Conservation (phyloP, 1,140 invertebrate genomes). For the Venustaconcha ellipsiformis region DNA sequence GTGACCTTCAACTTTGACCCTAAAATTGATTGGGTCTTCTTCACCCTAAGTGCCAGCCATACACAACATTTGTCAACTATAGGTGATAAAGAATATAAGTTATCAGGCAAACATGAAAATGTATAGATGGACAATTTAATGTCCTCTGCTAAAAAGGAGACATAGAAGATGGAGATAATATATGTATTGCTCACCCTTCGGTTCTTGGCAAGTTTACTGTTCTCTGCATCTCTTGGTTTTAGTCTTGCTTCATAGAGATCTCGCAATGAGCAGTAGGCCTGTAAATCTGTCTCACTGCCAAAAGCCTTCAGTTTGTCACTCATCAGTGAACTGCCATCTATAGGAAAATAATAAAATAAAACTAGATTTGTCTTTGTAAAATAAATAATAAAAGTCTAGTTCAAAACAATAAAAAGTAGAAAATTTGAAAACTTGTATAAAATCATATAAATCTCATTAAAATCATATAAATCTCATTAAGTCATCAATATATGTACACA, state of each 20-base stretch:
- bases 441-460: background rate
- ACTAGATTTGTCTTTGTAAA: background rate
- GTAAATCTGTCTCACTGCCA: slow-evolving; percentile 39
- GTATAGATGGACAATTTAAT: no score
- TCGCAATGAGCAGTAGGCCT: slow-evolving; percentile 33
- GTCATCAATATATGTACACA: background rate
- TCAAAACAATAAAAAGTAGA: background rate
- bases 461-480: background rate
- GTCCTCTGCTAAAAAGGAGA: no score
- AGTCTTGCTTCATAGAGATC: slow-evolving; percentile 31
- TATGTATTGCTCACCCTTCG: slow-evolving; percentile 3
- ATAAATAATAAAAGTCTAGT: background rate
- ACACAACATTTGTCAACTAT: no score
- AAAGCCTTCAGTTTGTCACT: slow-evolving; percentile 44
- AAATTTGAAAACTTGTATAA: background rate
- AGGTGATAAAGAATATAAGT: no score
- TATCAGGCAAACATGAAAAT: no score
- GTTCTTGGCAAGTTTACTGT: slow-evolving; percentile 9
- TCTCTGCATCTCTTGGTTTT: slow-evolving; percentile 16
- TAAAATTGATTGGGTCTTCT: no score
- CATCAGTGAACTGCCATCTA: slow-evolving; percentile 49
- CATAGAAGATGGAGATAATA: no score
- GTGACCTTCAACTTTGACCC: no score
- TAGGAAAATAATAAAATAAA: slow-evolving; percentile 23
- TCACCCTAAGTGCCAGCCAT: no score